These are phyloP conservation scores for Drosophila suzukii DNA, from an alignment of 1,140 invertebrate species.

Conservation along the genomic window DNA sequence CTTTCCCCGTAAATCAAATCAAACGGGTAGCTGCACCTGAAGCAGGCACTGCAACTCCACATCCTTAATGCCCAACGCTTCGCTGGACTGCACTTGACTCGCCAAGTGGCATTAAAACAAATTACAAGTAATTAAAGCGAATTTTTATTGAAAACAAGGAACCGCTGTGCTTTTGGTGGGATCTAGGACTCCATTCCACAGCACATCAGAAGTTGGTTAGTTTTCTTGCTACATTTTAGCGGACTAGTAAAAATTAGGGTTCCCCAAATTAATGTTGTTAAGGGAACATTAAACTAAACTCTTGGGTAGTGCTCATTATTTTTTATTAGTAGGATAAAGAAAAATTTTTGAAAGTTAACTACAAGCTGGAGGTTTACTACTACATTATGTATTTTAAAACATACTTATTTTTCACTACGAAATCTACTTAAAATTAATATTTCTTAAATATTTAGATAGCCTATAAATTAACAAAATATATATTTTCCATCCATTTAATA, in stretches of 20 bases:
- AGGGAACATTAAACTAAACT: too few relatives aligned
- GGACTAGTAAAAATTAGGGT: too few relatives aligned
- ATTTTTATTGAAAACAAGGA: slow-evolving; percentile 58
- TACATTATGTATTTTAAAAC: background rate
- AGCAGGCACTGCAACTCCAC: slow-evolving; percentile 12
- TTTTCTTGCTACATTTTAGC: background rate
- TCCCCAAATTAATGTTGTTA: too few relatives aligned
- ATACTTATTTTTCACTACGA: too few relatives aligned
- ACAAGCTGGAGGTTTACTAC: background rate
- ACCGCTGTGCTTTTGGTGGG: slow-evolving; percentile 6
- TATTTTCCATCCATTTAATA: too few relatives aligned
- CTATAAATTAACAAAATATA: too few relatives aligned
- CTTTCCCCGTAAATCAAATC: slow-evolving; percentile 76
- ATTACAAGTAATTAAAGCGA: slow-evolving; percentile 81
- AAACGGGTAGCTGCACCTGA: slow-evolving; percentile 57
- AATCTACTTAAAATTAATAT: too few relatives aligned
- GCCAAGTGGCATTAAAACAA: slow-evolving; percentile 79
- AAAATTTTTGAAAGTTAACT: too few relatives aligned
- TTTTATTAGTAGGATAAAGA: too few relatives aligned
- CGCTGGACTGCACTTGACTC: slow-evolving; percentile 42
- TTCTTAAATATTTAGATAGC: too few relatives aligned
- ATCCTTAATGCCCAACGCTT: slow-evolving; percentile 17
- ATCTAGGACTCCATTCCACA: background rate
- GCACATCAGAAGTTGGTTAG: background rate
- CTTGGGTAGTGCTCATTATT: too few relatives aligned